Base-by-base conservation (phyloP, 2,797 vertebrate species). In the Tolypeutes matacus region DNA sequence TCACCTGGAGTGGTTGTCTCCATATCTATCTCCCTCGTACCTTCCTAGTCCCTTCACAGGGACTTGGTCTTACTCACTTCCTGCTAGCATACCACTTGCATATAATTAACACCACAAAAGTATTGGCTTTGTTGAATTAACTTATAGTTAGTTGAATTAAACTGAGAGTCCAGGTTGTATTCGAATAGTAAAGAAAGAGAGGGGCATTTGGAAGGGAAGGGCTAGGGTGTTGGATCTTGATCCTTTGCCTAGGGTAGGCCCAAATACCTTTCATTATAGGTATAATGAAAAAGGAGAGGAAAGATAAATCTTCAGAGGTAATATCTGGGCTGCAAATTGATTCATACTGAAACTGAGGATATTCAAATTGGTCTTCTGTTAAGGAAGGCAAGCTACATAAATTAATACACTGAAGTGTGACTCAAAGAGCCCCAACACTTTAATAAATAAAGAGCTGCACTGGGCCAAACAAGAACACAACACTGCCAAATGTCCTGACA, bases 381-480 rank as follows among this genome's bases (percentile, higher is more conserved):
- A 85, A 76, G 80, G 67, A 76, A 95, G 87, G 25, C 53, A 97
- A 89, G 70, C 88, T 92, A 89, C 58, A 95, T 96, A 96, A 95
- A 96, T 97, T 96, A 97, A 96, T 95, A 89, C 67, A 96, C 77
- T 94, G 80, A 97, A 65, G 82, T 51, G 80, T 91, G 93, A 72
- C 80, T 82, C 89, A 76, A 94, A 64, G 72, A 89, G 95, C 80
- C 90, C 72, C 0, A 1, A 85, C 91, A 62, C 86, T 97, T 97
- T 95, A 97, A 97, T 97, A 97, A 97, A 96, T 97, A 96, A 97
- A 97, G 92, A 97, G 89, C 25, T 87, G 13, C 11, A 93, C 72
- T 14, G 4, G 56, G 95, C 95, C 94, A 97, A 96, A 96, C 77
- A 97, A 97, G 97, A 96, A 96, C 84, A 46, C 23, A 95, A 94